Evolutionary conservation across 2,888 invertebrate genomes (phyloP), one percentile per base, ranked within the genome.

Genomic region (Notocelia uddmanniana): DNA sequence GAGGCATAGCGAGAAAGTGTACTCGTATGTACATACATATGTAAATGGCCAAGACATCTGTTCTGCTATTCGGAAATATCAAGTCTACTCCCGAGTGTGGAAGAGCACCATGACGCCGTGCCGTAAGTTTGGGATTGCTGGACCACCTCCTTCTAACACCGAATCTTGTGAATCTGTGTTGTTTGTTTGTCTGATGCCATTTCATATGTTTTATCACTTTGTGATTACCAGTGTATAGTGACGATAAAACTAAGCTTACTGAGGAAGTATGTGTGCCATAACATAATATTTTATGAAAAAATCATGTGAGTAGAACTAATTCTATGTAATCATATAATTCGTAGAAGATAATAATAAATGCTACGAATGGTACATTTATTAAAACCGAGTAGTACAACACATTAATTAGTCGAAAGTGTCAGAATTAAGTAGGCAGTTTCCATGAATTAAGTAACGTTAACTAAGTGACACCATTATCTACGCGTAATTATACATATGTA

Each of bases 401-500:
- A 48, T 62, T 60, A 54, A 41, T 62, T 54, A 63, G 69, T 69
- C 23, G 45, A 69, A 60, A 55, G 55, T 62, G 41, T 21, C 54
- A 57, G 18, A 63, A 31, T 45, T 60, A 15, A 55, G 62, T 55
- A 63, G 58, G 64, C 48, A 70, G 64, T 50, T 70, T n/a, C 50
- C 48, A 62, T 19, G 50, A 48, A 45, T 34, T 68, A 68, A 18
- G 41, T 64, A 52, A 63, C 15, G 21, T 37, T 52, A 70, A 58
- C 37, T 57, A 57, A 67, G 67, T 23, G 57, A 55, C 23, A 18
- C 62, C 57, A 23, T n/a, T 45, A 45, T n/a, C 45, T 60, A 18
- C 34, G 21, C 23, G 59, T 37, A 48, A 57, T 26, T 41, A 48
- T 59, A 3, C 5, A 26, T 26, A 31, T 31, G 8, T 31, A 57